Evolutionary conservation across 2,888 invertebrate genomes (phyloP).

Genomic region (Dascillus cervinus): DNA sequence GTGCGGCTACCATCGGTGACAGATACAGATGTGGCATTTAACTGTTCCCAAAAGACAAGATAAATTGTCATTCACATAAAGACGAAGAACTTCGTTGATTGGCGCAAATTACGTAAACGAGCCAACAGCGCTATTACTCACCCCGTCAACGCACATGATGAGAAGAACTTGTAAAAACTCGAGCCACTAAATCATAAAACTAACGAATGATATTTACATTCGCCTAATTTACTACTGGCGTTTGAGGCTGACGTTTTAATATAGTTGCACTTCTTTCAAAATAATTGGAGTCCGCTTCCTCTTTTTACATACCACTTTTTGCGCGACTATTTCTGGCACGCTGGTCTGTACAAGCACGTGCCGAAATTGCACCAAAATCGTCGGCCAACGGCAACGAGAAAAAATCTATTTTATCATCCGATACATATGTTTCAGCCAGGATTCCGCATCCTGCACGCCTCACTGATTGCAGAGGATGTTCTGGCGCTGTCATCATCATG

Average conservation of each 20-base stretch:
- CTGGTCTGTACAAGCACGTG: too few relatives aligned
- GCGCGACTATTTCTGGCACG: background rate
- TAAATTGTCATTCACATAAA: slow-evolving; percentile 32
- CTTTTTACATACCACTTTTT: slow-evolving; percentile 7
- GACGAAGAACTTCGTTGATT: slow-evolving; percentile 39
- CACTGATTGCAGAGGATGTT: slow-evolving; percentile 27
- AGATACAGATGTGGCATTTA: slow-evolving; percentile 41
- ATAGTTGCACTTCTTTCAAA: slow-evolving; percentile 20
- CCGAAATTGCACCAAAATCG: background rate
- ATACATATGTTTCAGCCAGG: slow-evolving; percentile 18
- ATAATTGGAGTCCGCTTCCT: slow-evolving; percentile 19
- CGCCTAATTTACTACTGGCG: slow-evolving; percentile 31
- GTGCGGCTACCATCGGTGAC: slow-evolving; percentile 24
- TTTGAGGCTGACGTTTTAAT: slow-evolving; percentile 33
- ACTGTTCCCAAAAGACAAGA: slow-evolving; percentile 37
- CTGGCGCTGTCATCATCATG: slow-evolving; percentile 27
- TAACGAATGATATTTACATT: slow-evolving; percentile 30
- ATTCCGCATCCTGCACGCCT: slow-evolving; percentile 25
- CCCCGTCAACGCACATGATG: slow-evolving; percentile 26
- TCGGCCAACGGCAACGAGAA: background rate
- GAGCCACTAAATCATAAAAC: slow-evolving; percentile 31
- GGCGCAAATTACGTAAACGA: slow-evolving; percentile 41
- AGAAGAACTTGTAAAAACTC: slow-evolving; percentile 12
- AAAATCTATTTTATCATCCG: slow-evolving; percentile 4
- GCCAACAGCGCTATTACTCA: slow-evolving; percentile 26